Base-by-base conservation (phyloP, 2,888 invertebrate genomes). In the Melanargia galathea region DNA sequence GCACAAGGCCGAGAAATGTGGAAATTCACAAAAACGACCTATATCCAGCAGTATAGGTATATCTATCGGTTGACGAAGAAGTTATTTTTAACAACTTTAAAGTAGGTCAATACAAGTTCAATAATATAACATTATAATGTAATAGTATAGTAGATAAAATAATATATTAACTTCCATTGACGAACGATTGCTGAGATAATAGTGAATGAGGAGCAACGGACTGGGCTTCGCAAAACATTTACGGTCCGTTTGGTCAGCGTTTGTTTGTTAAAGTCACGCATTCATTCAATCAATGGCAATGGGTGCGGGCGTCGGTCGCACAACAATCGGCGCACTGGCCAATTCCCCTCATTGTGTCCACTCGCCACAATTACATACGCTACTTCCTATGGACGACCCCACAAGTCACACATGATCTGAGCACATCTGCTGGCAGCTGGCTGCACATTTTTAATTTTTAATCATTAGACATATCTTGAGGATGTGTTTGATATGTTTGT, bases 261-360 rank as follows among this genome's bases (percentile, higher is more conserved):
- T 52, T 83, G 82, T 84, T 85, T 84, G 87, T 88, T 87, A 80
- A 84, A 86, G 86, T 86, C 78, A 80, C 78, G 82, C 83, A 82
- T 82, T 84, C 86, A 87, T 83, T 85, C 87, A 89, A 90, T 90
- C 87, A 90, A 73, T 73, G 85, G 83, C 81, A 71, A 82, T 88
- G 87, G 88, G 89, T 81, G 88, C 87, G 88, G 87, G 87, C 87
- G 86, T 84, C 80, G 85, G 84, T 88, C 89, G 88, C 90, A 90
- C 87, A 88, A 91, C 88, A 89, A 90, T 91, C 84, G 85, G 74
- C 80, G 82, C 79, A 84, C 83, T 86, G 84, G 84, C 86, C 88
- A 87, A 88, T 90, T 90, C 90, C 88, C 90, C 86, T 86, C 86
- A 86, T 90, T 90, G 89, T 89, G 87, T 81, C 85, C 87, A 86